Evolutionary conservation across 2,888 invertebrate species (phyloP), one percentile per base, ranked within the genome.

Genomic region (Athrips mouffetella): DNA sequence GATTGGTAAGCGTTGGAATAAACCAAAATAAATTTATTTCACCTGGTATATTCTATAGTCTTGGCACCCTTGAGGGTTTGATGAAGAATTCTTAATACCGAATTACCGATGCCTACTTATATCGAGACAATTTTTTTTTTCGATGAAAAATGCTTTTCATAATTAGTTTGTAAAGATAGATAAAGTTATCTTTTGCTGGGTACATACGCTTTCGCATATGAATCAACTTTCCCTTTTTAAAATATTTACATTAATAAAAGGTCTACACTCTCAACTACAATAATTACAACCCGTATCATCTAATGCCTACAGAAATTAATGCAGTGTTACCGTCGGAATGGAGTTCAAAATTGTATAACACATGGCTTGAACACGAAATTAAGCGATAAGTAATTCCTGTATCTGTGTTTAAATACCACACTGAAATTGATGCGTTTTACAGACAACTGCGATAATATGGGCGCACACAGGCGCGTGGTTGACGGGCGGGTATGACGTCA

Each of bases 401-500:
- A 45, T 27, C 16, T 18, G 25, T 35, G 35, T 45, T 45, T 35
- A 45, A 45, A 29, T 35, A 50, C 47, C 48, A 45, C 47, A 48
- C 16, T 40, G 48, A 48, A 48, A 44, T 47, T 44, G 47, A 51
- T 51, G 51, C 45, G 40, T 30, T 51, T 40, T 31, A 50, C 45
- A 50, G 33, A 31, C 33, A 44, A 37, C 27, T 42, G 29, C 20
- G 44, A 39, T 39, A 39, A 18, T n/a, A 42, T 25, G 30, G 39
- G 42, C 52, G 52, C 58, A 64, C 70, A 67, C 63, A 63, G 58
- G 53, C 59, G 59, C 55, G 62, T 52, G 64, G 60, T 65, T 63
- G 53, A 54, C 49, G 53, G 51, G 40, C 49, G 58, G 49, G 39
- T 63, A 72, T 82, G 81, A 84, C 84, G 84, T 83, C 80, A 83